Base-by-base conservation (phyloP, 2,797 vertebrate genomes). In the Austrolebias charrua region DNA sequence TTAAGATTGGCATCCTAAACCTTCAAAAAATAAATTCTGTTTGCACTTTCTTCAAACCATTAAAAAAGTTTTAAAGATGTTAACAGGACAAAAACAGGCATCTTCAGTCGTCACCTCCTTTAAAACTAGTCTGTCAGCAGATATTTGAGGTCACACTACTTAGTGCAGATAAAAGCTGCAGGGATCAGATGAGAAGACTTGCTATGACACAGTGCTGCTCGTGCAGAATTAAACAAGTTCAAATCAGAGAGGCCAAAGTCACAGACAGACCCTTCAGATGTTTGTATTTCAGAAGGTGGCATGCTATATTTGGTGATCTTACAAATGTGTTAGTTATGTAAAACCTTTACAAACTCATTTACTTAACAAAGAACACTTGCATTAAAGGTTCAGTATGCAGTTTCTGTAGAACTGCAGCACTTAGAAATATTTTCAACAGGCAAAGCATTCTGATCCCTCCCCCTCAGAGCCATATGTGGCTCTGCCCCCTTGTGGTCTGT, bases 291-390 rank as follows among this genome's bases (percentile, higher is more conserved):
- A 56, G 18, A 47, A 69, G 48, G 24, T 71, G 55, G 24, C 44
- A 58, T 35, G 35, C 31, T 46, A 28, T 24, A 14, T 10, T 48
- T 54, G 47, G 14, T 63, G 51, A 35, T 68, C 48, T 19, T 29
- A 44, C 54, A 16, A 24, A 63, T 42, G 61, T 33, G 31, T 11
- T 40, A 13, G 38, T 40, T 12, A 40, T 40, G 4, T 48, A 12
- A 48, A 20, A 12, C 19, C 42, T 46, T 74, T 67, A 47, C 46
- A 57, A 58, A 56, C 58, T 12, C 38, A 12, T 40, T 40, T 40
- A 53, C 66, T 63, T 62, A 69, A 79, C 71, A 83, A 79, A 82
- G 73, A 84, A 35, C 7, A 8, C 6, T 35, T 35, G 33, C 33
- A 35, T 9, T 8, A 35, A n/a, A n/a, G n/a, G n/a, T n/a, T n/a